Conservation (phyloP, 2,797 vertebrate genomes). For the Vipera latastei region DNA sequence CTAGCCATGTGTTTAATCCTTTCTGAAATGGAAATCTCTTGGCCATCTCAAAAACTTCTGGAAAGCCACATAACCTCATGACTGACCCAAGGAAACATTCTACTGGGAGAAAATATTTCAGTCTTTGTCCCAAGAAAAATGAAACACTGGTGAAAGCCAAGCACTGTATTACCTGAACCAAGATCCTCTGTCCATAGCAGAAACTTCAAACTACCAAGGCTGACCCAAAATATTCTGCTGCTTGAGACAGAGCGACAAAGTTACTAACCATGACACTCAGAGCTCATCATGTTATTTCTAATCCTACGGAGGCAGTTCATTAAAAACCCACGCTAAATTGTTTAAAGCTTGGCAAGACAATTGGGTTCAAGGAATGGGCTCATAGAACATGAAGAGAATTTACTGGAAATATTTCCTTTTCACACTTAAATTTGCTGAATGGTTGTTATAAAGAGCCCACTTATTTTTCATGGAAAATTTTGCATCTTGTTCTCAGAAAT, state of each 20-base stretch:
- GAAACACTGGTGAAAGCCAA: not conserved
- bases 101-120: not conserved
- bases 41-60: not conserved
- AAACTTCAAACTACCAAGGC: not conserved
- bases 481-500: not conserved
- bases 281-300: not conserved
- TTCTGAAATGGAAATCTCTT: not conserved
- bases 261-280: not conserved
- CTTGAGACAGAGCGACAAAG: not conserved
- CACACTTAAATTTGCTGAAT: not conserved
- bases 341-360: constrained; percentile 34
- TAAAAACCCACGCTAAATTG: constrained; percentile 19
- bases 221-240: not conserved
- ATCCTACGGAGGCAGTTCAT: not conserved
- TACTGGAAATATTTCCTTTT: constrained; percentile 9
- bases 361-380: constrained; percentile 18
- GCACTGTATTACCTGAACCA: not conserved
- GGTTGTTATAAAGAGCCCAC: not conserved
- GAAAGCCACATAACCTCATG: not conserved
- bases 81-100: not conserved
- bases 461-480: constrained; percentile 5
- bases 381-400: not conserved
- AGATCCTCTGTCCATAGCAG: not conserved
- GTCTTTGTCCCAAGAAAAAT: not conserved
- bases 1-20: not conserved